Evolutionary conservation across 2,797 vertebrate species (phyloP), one percentile per base, ranked within the genome.

Genomic region (Pangasius krempfi): DNA sequence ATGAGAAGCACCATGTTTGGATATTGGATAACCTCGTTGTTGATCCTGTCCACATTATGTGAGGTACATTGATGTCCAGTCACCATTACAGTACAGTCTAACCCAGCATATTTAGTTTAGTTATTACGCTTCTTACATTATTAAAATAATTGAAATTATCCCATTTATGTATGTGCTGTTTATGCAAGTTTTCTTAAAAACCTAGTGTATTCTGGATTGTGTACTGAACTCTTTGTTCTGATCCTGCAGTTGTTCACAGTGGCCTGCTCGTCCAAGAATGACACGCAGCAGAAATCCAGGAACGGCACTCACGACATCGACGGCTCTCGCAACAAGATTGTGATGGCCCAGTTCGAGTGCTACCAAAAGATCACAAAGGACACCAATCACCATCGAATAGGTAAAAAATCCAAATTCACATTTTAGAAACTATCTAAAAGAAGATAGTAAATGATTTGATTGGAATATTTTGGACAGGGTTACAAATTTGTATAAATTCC

Each of bases 321-420:
- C 13, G 91, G 94, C 8, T 95, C 95, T 9, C 92, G 92, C 83
- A 95, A 96, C 93, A 97, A 96, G 88, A 98, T 99, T 18, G 93
- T 96, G 93, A 96, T 94, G 0, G 98, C 98, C 12, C 98, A 99
- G 89, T 99, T 96, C 90, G 96, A 98, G 86, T 99, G 98, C 87
- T 99, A 98, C 93, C 98, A 99, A 93, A 96, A 96, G 92, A 99
- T 99, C n/a, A 92, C 97, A 89, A 97, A 96, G 82, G 95, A 97
- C 62, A 94, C 95, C 0, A 54, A 95, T 58, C 94, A 91, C 22
- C 95, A 93, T 85, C 93, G 91, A 83, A 93, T 92, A 92, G 97
- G 98, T 99, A 94, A 83, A 62, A 33, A 7, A 56, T 14, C 10
- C 27, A 30, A 5, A 27, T 33, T 16, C 56, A 18, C 7, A 20